These are phyloP conservation scores for Yoshiicerus persimilis DNA, from an alignment of 1,140 invertebrate genomes.

Conservation along the genomic window DNA sequence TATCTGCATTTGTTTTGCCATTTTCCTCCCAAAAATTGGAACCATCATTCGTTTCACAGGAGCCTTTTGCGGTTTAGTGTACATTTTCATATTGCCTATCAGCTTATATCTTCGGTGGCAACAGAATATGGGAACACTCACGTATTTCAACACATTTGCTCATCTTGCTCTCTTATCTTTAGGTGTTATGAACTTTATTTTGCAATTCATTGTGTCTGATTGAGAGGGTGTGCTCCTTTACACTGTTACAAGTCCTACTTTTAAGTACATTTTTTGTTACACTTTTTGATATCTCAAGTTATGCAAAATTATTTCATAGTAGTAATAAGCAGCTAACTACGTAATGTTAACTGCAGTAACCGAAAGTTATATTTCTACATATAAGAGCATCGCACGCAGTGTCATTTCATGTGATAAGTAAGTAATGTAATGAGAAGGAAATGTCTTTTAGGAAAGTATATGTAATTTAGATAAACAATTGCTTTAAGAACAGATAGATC, in stretches of 20 bases:
- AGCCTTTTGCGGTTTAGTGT: conserved; percentile 81
- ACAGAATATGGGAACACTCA: conserved; percentile 63
- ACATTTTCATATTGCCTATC: conserved; percentile 80
- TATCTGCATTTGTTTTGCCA: conserved; percentile 78
- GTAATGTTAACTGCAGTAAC: too few relatives aligned
- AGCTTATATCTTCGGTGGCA: conserved; percentile 71
- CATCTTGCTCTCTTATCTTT: conserved; percentile 67
- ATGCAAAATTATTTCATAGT: too few relatives aligned
- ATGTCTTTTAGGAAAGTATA: too few relatives aligned
- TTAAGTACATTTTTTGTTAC: too few relatives aligned
- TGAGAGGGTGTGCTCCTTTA: not conserved
- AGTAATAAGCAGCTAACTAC: too few relatives aligned
- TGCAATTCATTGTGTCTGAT: conserved; percentile 71
- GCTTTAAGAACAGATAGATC: too few relatives aligned
- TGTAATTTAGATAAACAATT: too few relatives aligned
- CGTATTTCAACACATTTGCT: conserved; percentile 58
- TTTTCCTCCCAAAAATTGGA: conserved; percentile 81
- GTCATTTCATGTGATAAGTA: too few relatives aligned
- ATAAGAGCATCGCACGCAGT: too few relatives aligned
- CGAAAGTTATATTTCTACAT: too few relatives aligned
- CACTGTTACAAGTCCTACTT: not conserved
- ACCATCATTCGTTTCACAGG: conserved; percentile 86
- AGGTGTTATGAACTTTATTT: conserved; percentile 71
- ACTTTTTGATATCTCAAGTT: too few relatives aligned
- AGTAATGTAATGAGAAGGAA: too few relatives aligned